A percentile compares a stretch with the other conserved stretches of the same genome.
Conservation (phyloP, 2,888 invertebrate genomes). For the Camponotus fellah region DNA sequence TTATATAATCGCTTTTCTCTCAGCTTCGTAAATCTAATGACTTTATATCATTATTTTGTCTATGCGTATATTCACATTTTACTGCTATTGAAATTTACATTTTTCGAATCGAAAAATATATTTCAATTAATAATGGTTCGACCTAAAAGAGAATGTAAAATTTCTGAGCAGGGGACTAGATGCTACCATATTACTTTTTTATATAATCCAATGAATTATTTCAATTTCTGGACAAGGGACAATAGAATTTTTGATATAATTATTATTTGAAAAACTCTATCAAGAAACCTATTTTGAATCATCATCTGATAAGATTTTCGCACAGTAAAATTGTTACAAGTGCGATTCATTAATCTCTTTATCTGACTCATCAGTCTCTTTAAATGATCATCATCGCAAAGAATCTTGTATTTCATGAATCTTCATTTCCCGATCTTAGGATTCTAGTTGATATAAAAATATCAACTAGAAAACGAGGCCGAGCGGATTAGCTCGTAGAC, state of each 20-base stretch:
- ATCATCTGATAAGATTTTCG: conserved; percentile 15
- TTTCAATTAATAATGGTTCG: not conserved
- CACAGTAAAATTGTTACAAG: not conserved
- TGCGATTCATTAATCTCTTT: conserved; percentile 12
- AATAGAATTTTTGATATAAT: not conserved
- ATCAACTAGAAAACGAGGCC: conserved; percentile 66
- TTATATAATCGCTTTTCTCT: conserved; percentile 2
- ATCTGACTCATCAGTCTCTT: not conserved
- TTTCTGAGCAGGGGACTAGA: not conserved
- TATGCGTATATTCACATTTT: not conserved
- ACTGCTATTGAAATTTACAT: not conserved
- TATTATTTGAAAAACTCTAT: not conserved
- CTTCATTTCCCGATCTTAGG: conserved; percentile 14
- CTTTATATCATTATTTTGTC: conserved; percentile 17
- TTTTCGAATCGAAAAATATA: not conserved
- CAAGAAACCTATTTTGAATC: not conserved
- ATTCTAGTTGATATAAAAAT: conserved; percentile 31
- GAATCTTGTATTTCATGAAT: not conserved
- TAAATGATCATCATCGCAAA: conserved; percentile 33
- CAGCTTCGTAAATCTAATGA: conserved; percentile 25
- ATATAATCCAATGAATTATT: not conserved
- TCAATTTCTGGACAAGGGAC: not conserved
- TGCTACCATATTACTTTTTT: not conserved
- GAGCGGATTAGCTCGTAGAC: conserved; percentile 28
- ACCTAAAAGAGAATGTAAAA: not conserved